A percentile compares a stretch with the other conserved stretches of the same genome.
These are phyloP conservation scores for Burhinus oedicnemus DNA, from an alignment of 2,113 vertebrate genomes.

Conservation along the genomic window DNA sequence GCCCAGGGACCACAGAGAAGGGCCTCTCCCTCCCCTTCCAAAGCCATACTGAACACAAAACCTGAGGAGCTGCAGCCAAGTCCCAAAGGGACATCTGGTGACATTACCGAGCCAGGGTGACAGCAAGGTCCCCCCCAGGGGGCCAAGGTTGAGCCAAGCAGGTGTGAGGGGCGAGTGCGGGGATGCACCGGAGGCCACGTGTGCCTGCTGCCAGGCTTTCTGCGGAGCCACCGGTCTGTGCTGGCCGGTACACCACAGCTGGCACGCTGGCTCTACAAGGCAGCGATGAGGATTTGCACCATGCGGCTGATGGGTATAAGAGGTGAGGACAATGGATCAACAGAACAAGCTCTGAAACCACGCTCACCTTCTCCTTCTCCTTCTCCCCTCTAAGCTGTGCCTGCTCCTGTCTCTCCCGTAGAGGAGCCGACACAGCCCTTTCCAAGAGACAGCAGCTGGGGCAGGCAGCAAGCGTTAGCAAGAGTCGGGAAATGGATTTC, in stretches of 20 bases:
- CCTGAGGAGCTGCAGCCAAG: not conserved
- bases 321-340: rapidly evolving
- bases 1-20: too few relatives aligned
- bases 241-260: not conserved
- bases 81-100: not conserved
- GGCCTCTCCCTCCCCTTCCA: not conserved
- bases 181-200: not conserved
- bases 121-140: not conserved
- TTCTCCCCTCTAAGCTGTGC: rapidly evolving
- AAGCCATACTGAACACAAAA: rapidly evolving
- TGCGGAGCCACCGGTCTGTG: rapidly evolving
- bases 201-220: not conserved
- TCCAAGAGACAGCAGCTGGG: slow-evolving; percentile 1
- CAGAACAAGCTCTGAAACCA: not conserved
- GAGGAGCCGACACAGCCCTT: not conserved
- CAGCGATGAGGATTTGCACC: not conserved
- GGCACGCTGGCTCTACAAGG: rapidly evolving
- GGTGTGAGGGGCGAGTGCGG: not conserved
- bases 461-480: not conserved
- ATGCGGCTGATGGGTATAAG: rapidly evolving
- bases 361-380: not conserved
- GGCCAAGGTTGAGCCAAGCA: rapidly evolving
- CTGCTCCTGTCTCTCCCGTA: not conserved
- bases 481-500: slow-evolving; percentile 11
- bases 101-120: not conserved